Percentiles rank a stretch among this genome's conserved stretches.
These are phyloP conservation scores for Stigmatopora argus DNA, from an alignment of 2,113 vertebrate species.

Conservation along the genomic window DNA sequence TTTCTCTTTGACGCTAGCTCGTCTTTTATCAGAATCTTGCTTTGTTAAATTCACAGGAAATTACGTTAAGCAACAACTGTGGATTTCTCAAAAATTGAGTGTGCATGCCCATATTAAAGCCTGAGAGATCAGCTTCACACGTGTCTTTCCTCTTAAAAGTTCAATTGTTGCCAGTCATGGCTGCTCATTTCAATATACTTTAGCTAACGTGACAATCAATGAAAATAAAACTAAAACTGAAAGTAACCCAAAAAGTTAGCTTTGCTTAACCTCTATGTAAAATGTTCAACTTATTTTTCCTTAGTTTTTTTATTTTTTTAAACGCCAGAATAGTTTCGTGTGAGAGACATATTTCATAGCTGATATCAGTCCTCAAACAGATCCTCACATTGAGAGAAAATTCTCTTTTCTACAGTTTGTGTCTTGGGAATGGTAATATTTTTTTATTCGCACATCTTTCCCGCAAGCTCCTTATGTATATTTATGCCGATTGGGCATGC, in stretches of 20 bases:
- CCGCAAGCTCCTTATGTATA: neutral
- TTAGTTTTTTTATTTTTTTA: neutral
- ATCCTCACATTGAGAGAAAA: neutral
- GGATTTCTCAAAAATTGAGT: slow-evolving; percentile 15
- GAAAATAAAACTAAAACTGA: too few relatives aligned
- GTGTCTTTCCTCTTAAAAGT: neutral
- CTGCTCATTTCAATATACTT: neutral
- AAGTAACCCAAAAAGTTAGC: too few relatives aligned
- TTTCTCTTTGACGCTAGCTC: slow-evolving; percentile 27
- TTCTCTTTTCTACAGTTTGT: neutral
- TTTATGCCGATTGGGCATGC: neutral
- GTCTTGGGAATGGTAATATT: neutral
- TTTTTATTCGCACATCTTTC: slow-evolving; percentile 5
- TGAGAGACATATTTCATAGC: too few relatives aligned
- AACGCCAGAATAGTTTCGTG: too few relatives aligned
- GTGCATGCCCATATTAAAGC: neutral
- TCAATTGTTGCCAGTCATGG: neutral
- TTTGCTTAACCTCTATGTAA: neutral
- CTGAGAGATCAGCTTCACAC: slow-evolving; percentile 39
- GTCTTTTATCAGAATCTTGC: slow-evolving; percentile 29
- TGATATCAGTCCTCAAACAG: neutral
- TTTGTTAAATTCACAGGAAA: slow-evolving; percentile 7
- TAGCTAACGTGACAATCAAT: too few relatives aligned
- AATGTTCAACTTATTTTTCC: neutral
- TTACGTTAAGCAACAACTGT: slow-evolving; percentile 31